phyloP scores from a whole-genome alignment of 2,113 vertebrate species.

The Mola mola region DNA sequence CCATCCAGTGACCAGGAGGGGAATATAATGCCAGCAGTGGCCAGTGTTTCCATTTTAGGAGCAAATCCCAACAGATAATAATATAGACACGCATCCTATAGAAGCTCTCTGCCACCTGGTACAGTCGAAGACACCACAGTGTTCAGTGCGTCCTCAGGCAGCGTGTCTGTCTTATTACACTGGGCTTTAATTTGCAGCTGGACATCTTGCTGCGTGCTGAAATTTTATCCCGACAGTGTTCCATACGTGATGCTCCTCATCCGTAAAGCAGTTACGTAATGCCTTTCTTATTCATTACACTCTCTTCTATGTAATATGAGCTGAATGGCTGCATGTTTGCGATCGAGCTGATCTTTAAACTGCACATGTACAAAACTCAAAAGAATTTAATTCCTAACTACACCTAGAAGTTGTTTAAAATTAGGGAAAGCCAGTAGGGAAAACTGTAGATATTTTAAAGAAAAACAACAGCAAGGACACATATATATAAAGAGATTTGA shows the following conservation, averaged over 20 bases:
- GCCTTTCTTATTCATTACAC: neutral
- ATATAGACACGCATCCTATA: neutral
- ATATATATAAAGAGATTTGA: too few species aligned
- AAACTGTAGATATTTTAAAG: too few species aligned
- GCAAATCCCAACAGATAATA: neutral
- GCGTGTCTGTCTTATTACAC: slow-evolving; percentile 12
- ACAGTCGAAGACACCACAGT: neutral
- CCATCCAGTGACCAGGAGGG: too few species aligned
- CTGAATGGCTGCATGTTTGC: neutral
- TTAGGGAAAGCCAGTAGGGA: too few species aligned
- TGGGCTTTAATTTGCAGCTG: neutral
- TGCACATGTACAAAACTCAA: neutral
- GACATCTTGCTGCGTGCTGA: neutral
- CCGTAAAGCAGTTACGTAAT: slow-evolving; percentile 13
- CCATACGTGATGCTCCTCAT: slow-evolving; percentile 18
- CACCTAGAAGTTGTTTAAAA: too few species aligned
- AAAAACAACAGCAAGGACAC: too few species aligned
- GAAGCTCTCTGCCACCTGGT: slow-evolving; percentile 12
- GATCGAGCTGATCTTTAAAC: neutral
- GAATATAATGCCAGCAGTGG: too few species aligned
- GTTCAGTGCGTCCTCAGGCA: neutral
- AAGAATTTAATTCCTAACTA: too few species aligned
- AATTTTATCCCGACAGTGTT: slow-evolving; percentile 10
- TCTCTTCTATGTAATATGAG: neutral
- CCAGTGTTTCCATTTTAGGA: neutral